Evolutionary conservation across 92 coral and sea anemone species (phyloP), one percentile per base, ranked within the genome.

Genomic region (Isaurus tuberculatus): DNA sequence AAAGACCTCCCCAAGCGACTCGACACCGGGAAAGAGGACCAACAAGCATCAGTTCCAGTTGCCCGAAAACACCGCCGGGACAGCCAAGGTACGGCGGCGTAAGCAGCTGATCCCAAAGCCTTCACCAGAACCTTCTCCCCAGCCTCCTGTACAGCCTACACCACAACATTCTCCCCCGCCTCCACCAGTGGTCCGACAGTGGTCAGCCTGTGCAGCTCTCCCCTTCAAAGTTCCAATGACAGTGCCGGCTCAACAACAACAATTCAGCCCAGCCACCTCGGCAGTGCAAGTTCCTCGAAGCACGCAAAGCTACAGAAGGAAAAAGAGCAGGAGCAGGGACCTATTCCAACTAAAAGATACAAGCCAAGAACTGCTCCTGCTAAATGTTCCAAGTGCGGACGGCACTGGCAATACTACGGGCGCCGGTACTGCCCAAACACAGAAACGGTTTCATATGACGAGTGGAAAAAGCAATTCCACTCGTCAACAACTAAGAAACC

Each of bases 391-490:
- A 40, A 40, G 46, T 40, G 46, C 46, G 7, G 46, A 40, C n/a
- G 20, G 22, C 72, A 66, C 72, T 19, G 43, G 19, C 72, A 66
- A 31, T 66, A 31, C 72, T 66, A 66, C 43, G 72, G 40, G 36
- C 42, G 42, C 72, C 5, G 72, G 43, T 66, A 29, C 36, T 66
- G 31, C 67, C 67, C 28, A 16, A 1, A 28, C 36, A 66, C n/a
- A 1, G 40, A 28, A 27, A 16, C 42, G 11, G 40, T 27, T 10
- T 8, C 34, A 2, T 29, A 66, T 42, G 43, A 66, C 2, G 72
- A 27, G 36, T 66, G 42, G 72, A 29, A 27, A 17, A 19, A 5
- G 2, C 19, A 29, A 8, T 66, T 66, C 36, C 20, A 31, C 8
- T 27, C 34, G 6, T 15, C 58, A 49, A 23, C 29, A 63, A 49